Percentiles rank a stretch among this genome's conserved stretches.
Evolutionary conservation across 2,888 invertebrate genomes (phyloP).

Genomic region (Phengaris arion): DNA sequence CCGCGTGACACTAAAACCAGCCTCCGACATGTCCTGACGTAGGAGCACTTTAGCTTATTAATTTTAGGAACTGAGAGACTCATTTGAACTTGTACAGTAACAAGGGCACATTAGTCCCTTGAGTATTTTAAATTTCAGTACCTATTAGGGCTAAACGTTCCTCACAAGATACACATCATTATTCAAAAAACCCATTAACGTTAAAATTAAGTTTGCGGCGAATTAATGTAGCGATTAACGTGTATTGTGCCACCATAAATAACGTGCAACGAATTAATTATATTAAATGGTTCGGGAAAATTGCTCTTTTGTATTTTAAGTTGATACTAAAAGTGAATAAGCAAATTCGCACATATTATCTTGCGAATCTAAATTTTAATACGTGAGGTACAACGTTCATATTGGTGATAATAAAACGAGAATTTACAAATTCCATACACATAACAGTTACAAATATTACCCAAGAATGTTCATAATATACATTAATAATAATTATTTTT

Average conservation of each 20-base stretch:
- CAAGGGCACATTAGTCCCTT: no score
- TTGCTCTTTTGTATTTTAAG: constrained; percentile 14
- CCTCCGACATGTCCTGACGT: no score
- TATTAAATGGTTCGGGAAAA: not conserved
- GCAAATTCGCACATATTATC: not conserved
- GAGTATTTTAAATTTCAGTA: no score
- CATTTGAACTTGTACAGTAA: no score
- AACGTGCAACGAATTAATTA: constrained; percentile 21
- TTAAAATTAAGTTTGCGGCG: constrained; percentile 24
- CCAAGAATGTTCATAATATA: no score
- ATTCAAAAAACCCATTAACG: constrained; percentile 21
- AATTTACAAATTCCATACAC: not conserved
- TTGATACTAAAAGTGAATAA: constrained; percentile 4
- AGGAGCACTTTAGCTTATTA: no score
- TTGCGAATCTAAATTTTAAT: not conserved
- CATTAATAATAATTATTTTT: no score
- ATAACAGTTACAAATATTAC: not conserved
- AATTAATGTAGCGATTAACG: constrained; percentile 26
- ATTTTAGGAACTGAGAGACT: no score
- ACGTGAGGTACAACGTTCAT: not conserved
- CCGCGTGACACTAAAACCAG: no score
- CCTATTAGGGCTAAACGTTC: not conserved
- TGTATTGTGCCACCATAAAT: constrained; percentile 9
- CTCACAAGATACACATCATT: not conserved
- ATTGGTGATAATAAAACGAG: no score